Evolutionary conservation across 1,140 invertebrate species (phyloP), one percentile per base, ranked within the genome.

Genomic region (Idris sp.): DNA sequence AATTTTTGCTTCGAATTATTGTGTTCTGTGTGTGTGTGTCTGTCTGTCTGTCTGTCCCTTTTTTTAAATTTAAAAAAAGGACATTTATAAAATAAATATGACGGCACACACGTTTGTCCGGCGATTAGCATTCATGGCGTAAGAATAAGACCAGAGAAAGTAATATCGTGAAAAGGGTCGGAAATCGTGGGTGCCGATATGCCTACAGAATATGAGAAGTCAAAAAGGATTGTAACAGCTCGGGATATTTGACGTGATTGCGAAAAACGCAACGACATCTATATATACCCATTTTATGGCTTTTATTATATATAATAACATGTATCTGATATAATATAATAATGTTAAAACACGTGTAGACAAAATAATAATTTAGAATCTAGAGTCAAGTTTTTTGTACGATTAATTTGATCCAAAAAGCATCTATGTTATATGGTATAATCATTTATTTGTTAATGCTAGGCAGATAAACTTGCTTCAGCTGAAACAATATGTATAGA

Each of bases 151-250:
- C 44, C 49, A 43, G 59, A 71, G 67, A 76, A 76, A 56, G 74
- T 68, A 75, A 75, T 75, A 69, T 64, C 58, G 72, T 69, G 64
- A 68, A 75, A 69, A 75, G 62, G 64, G 71, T 74, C 49, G 64
- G 64, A 31, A 76, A 67, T 65, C 38, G 59, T 15, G 35, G 40
- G 36, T n/a, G n/a, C 38, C 65, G 65, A 76, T 40, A 65, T 31
- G 53, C 54, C 58, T 65, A 56, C 35, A 31, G 53, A 15, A 76
- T 71, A 71, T 71, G 59, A 71, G 59, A 71, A 71, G 59, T 71
- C 53, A 61, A 64, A 61, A 38, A 54, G 59, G 31, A 51, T 43
- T 31, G 64, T 59, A 51, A 58, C 56, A 51, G 25, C 15, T 40
- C 25, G 68, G 56, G 67, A 73, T 75, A 72, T 69, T 73, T 71